Conservation (phyloP, 2,113 vertebrate genomes). For the Felis chaus region DNA sequence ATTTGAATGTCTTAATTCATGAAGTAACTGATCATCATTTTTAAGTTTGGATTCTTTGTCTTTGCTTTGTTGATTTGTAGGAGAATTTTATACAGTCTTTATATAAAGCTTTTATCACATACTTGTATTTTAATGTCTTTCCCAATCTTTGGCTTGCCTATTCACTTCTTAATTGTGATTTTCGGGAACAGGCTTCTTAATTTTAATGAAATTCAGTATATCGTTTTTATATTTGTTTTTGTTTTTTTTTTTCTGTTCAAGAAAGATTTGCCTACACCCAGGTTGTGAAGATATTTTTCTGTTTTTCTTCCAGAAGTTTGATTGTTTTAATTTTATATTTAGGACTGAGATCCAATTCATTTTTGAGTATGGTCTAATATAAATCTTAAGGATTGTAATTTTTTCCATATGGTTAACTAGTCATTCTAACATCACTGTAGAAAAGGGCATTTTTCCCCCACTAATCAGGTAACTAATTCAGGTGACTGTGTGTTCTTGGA, state of each 20-base stretch:
- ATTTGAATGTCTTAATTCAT: neutral
- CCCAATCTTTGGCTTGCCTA: neutral
- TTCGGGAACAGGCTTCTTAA: neutral
- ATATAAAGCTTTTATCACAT: neutral
- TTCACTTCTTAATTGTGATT: neutral
- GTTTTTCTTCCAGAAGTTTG: neutral
- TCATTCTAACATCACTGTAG: neutral
- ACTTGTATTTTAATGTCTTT: neutral
- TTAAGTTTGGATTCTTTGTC: neutral
- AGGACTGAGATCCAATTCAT: neutral
- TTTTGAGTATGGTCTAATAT: neutral
- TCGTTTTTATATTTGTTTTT: slow-evolving; percentile 15
- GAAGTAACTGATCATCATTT: neutral
- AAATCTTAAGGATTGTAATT: neutral
- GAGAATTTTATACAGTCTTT: neutral
- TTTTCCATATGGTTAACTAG: neutral
- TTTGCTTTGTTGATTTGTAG: neutral
- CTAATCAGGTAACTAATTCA: neutral
- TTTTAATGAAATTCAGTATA: neutral
- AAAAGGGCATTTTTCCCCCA: neutral
- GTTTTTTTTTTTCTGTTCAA: neutral
- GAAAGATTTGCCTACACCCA: neutral
- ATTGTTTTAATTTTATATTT: neutral
- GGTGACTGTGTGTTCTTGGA: neutral
- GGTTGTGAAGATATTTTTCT: neutral